These are phyloP conservation scores for Halichoerus grypus DNA, from an alignment of 2,113 vertebrate genomes.

Conservation along the genomic window DNA sequence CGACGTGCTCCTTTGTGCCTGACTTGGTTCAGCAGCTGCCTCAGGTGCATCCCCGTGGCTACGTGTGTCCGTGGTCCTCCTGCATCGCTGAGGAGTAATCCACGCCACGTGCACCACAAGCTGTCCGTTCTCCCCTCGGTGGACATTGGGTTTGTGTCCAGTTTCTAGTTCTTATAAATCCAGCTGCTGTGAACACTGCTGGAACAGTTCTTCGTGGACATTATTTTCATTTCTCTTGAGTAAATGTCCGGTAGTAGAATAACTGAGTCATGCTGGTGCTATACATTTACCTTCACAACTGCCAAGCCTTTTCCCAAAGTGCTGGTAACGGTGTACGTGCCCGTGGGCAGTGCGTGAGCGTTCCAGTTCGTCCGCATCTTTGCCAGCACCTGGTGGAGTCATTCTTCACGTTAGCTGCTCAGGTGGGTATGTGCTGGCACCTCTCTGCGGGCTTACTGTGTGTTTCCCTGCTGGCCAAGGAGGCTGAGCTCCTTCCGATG, in stretches of 20 bases:
- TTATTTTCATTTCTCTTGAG: background rate
- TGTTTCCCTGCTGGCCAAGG: background rate
- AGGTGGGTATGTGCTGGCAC: background rate
- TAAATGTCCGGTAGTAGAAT: background rate
- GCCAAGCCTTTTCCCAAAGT: background rate
- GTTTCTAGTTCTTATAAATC: background rate
- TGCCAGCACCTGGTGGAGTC: background rate
- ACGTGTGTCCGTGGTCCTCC: accelerated
- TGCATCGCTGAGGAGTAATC: background rate
- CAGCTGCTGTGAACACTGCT: background rate
- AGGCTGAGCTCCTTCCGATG: background rate
- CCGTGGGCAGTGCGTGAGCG: background rate
- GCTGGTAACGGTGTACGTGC: background rate
- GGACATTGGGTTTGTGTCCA: background rate
- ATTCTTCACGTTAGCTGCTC: background rate
- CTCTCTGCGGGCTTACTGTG: background rate
- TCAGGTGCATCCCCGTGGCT: background rate
- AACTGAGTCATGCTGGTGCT: background rate
- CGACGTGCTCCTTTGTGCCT: background rate
- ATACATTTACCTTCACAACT: background rate
- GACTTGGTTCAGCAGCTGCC: background rate
- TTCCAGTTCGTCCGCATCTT: background rate
- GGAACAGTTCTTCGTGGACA: background rate
- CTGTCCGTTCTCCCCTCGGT: background rate
- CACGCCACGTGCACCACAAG: background rate